These are phyloP conservation scores for Platynereis dumerilii DNA, from an alignment of 2,888 invertebrate genomes.

Conservation along the genomic window DNA sequence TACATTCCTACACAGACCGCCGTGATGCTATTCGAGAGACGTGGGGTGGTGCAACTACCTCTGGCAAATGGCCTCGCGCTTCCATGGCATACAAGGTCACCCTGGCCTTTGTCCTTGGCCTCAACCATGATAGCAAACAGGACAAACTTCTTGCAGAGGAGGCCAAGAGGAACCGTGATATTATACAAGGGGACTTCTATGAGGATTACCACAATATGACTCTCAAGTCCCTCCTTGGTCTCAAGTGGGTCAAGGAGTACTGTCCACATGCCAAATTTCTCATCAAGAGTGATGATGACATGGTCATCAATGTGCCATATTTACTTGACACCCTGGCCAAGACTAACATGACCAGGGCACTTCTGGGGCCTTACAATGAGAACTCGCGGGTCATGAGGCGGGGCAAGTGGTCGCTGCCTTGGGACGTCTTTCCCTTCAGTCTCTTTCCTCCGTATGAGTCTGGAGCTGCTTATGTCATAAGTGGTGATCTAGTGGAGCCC, in stretches of 20 bases:
- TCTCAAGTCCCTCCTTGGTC: slow-evolving; percentile 38
- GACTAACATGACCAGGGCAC: slow-evolving; percentile 24
- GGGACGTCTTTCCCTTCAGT: slow-evolving; percentile 33
- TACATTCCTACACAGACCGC: slow-evolving; percentile 71
- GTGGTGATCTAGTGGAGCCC: slow-evolving; percentile 30
- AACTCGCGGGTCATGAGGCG: slow-evolving; percentile 29
- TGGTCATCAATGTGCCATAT: slow-evolving; percentile 38
- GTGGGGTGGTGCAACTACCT: slow-evolving; percentile 42
- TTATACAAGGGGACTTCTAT: slow-evolving; percentile 36
- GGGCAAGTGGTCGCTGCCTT: slow-evolving; percentile 34
- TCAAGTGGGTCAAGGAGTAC: slow-evolving; percentile 34
- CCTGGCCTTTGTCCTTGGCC: slow-evolving; percentile 37
- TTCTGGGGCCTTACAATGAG: slow-evolving; percentile 36
- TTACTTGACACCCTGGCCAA: slow-evolving; percentile 24
- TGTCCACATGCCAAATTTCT: slow-evolving; percentile 33
- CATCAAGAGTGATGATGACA: slow-evolving; percentile 41
- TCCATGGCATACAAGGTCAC: slow-evolving; percentile 17
- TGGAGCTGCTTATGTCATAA: slow-evolving; percentile 33
- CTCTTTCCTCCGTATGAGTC: slow-evolving; percentile 38
- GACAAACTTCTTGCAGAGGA: slow-evolving; percentile 28
- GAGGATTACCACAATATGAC: slow-evolving; percentile 40
- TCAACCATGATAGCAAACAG: slow-evolving; percentile 21
- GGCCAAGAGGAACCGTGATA: slow-evolving; percentile 25
- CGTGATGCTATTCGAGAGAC: slow-evolving; percentile 49
- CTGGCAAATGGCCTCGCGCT: slow-evolving; percentile 27